Base-by-base conservation (phyloP, 1,140 invertebrate genomes). In the Cephus cinctus region DNA sequence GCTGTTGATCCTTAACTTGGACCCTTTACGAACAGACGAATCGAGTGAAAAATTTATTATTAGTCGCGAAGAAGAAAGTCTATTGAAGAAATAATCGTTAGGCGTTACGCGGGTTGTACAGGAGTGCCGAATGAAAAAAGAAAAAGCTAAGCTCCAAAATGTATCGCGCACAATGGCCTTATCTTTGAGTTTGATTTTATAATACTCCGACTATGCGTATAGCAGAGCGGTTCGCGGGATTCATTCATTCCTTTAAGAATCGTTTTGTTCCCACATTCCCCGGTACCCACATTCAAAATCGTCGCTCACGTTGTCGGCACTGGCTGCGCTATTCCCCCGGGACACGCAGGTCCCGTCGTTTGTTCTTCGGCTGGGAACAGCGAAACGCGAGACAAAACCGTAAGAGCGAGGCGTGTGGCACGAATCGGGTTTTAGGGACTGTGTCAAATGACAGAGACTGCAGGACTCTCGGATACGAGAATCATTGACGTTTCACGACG, bases 341-440 rank as follows among this genome's bases (percentile, higher is more conserved):
- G 19, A 12, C 19, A 15, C 9, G 27, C 14, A 18, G 34, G 34
- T 15, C 34, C 19, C 34, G 34, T 36, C 57, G 35, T 67, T 67
- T 66, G 59, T 68, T 65, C 59, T 58, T 61, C 35, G 48, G 52
- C 62, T 61, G 63, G 56, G 66, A 68, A 66, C 58, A n/a, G 49
- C 52, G 31, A 47, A 18, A 39, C 44, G 22, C 55, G 55, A 64
- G 54, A 68, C 60, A 64, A 65, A 57, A 59, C 55, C 54, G 50
- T 23, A 52, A 45, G 50, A 22, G 44, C 18, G 35, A 20, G 31
- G 18, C 18, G 39, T 49, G 56, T 66, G 67, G 57, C 65, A 63
- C 68, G 63, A 75, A 75, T 73, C 60, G 58, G 57, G 63, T 71
- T 72, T 71, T n/a, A n/a, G 71, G 63, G 63, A 70, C 68, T 73